These are phyloP conservation scores for Helicoverpa armigera DNA, from an alignment of 1,140 invertebrate genomes.

Conservation along the genomic window DNA sequence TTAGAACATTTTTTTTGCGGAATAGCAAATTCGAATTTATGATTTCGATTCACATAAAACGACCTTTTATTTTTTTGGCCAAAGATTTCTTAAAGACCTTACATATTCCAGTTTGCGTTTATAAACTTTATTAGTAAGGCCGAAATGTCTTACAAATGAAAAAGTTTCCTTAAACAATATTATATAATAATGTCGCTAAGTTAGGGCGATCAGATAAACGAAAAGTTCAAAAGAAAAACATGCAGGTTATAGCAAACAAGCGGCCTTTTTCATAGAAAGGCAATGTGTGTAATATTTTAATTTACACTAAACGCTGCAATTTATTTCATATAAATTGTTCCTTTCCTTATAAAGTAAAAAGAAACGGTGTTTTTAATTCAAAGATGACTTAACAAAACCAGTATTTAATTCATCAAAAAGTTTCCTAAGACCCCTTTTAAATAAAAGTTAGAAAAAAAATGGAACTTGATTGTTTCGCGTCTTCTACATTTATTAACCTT, in stretches of 20 bases:
- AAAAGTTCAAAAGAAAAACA: conserved; percentile 19
- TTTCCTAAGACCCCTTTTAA: background rate
- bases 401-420: background rate
- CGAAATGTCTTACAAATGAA: too few species aligned
- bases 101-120: too few species aligned
- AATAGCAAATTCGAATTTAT: conserved; percentile 43
- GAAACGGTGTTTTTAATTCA: conserved; percentile 3
- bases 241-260: conserved; percentile 32
- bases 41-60: conserved; percentile 33
- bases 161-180: conserved; percentile 26
- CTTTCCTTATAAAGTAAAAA: conserved; percentile 23
- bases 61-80: conserved; percentile 20
- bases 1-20: conserved; percentile 29
- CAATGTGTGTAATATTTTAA: conserved; percentile 40
- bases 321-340: background rate
- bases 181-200: background rate
- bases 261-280: conserved; percentile 22
- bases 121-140: too few species aligned
- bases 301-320: conserved; percentile 13
- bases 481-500: background rate
- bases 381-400: conserved; percentile 9
- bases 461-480: background rate
- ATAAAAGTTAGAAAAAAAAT: background rate
- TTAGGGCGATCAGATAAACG: conserved; percentile 17
- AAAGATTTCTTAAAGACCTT: background rate